Conservation (phyloP, 1,140 invertebrate species). For the Zaprionus inermis region DNA sequence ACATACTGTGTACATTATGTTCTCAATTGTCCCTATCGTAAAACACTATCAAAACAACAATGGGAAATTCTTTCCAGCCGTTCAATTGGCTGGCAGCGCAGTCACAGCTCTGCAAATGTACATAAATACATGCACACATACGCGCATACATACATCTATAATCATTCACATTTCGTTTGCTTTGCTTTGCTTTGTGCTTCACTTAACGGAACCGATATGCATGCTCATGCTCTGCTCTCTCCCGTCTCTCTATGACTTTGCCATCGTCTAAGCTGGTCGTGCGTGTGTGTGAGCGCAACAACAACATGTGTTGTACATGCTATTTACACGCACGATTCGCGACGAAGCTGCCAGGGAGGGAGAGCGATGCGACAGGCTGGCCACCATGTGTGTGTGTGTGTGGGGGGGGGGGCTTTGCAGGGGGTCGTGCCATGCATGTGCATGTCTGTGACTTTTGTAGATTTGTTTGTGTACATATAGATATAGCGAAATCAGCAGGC, state of each 20-base stretch:
- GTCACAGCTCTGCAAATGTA: neutral
- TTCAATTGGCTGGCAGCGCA: constrained; percentile 2
- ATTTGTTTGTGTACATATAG: constrained; percentile 83
- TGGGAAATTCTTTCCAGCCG: neutral
- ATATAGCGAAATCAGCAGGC: constrained; percentile 80
- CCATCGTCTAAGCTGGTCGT: neutral
- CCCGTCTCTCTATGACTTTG: neutral
- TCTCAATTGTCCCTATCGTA: neutral
- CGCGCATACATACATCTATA: neutral
- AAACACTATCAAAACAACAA: neutral
- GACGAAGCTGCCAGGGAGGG: neutral
- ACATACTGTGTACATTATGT: neutral
- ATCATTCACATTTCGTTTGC: neutral
- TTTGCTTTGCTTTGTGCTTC: neutral
- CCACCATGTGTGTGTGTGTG: neutral
- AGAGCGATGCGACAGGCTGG: neutral
- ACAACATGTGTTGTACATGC: constrained; percentile 69
- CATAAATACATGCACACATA: neutral
- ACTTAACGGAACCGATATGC: constrained; percentile 46
- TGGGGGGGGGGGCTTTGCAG: neutral
- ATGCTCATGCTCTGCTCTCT: constrained; percentile 8
- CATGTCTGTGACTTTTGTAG: constrained; percentile 79
- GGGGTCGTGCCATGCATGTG: constrained; percentile 41
- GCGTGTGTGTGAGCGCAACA: neutral
- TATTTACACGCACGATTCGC: constrained; percentile 78